These are phyloP conservation scores for Smithornis capensis DNA, from an alignment of 2,113 vertebrate species.

Conservation along the genomic window DNA sequence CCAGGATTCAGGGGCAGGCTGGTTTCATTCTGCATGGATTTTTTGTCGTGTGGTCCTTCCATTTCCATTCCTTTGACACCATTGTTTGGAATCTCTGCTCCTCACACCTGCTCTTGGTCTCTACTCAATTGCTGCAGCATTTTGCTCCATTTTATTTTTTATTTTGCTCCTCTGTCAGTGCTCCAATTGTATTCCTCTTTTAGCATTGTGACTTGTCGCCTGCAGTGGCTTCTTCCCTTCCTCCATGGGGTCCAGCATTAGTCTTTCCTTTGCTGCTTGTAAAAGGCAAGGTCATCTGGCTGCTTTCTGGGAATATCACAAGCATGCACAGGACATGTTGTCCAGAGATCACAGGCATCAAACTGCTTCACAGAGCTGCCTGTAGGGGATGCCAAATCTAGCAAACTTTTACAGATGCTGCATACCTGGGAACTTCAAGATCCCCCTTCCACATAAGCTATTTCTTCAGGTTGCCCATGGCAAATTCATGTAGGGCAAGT, in stretches of 20 bases:
- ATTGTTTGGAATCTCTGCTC: background rate
- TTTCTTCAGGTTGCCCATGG: background rate
- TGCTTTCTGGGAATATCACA: background rate
- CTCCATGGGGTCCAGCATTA: background rate
- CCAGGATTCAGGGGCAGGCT: background rate
- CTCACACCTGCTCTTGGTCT: background rate
- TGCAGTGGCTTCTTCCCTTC: background rate
- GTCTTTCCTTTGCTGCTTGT: background rate
- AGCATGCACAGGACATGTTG: background rate
- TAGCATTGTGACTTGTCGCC: background rate
- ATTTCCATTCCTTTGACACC: background rate
- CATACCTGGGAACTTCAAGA: background rate
- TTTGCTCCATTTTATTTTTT: background rate
- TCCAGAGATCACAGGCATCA: background rate
- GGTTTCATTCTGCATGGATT: background rate
- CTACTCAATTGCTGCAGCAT: background rate
- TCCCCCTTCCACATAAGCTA: background rate
- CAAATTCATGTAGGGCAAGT: background rate
- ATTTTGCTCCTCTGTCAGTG: background rate
- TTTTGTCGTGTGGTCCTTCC: background rate
- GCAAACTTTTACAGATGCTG: background rate
- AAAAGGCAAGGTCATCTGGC: background rate
- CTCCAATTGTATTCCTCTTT: background rate
- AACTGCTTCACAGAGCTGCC: background rate
- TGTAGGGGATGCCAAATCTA: background rate